phyloP scores from a whole-genome alignment of 2,888 invertebrate genomes.

The Nomada fucata region DNA sequence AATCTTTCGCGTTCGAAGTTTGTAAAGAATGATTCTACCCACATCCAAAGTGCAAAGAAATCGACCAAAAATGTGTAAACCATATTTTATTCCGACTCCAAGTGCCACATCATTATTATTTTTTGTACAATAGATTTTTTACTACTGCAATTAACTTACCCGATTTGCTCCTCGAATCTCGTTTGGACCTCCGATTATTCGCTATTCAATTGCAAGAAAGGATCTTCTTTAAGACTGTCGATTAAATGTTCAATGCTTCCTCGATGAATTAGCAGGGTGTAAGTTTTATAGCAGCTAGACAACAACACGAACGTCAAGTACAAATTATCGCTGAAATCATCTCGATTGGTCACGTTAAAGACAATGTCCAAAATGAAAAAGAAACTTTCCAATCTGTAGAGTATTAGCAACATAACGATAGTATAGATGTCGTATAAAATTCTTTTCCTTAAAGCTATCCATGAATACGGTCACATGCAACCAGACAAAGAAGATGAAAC shows the following conservation, averaged over 20 bases:
- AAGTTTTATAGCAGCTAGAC: conserved; percentile 54
- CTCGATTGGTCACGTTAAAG: conserved; percentile 28
- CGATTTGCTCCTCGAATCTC: conserved; percentile 32
- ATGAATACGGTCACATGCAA: conserved; percentile 53
- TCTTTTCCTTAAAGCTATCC: conserved; percentile 45
- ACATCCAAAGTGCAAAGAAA: not conserved
- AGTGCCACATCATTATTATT: not conserved
- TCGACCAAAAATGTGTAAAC: conserved; percentile 24
- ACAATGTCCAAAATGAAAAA: conserved; percentile 54
- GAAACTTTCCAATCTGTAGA: conserved; percentile 31
- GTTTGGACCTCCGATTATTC: conserved; percentile 41
- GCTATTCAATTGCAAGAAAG: conserved; percentile 24
- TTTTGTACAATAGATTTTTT: not conserved
- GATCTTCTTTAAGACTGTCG: conserved; percentile 5
- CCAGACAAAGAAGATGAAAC: conserved; percentile 44
- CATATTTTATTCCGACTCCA: conserved; percentile 4
- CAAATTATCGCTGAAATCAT: conserved; percentile 62
- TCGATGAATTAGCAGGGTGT: conserved; percentile 50
- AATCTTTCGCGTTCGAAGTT: conserved; percentile 19
- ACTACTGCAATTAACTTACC: conserved; percentile 26
- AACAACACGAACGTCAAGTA: conserved; percentile 62
- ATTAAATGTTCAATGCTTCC: conserved; percentile 33
- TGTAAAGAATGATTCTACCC: conserved; percentile 13
- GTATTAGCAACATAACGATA: conserved; percentile 25
- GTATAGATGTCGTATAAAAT: conserved; percentile 49